phyloP scores from a whole-genome alignment of 2,113 vertebrate genomes.

The Bungarus multicinctus region DNA sequence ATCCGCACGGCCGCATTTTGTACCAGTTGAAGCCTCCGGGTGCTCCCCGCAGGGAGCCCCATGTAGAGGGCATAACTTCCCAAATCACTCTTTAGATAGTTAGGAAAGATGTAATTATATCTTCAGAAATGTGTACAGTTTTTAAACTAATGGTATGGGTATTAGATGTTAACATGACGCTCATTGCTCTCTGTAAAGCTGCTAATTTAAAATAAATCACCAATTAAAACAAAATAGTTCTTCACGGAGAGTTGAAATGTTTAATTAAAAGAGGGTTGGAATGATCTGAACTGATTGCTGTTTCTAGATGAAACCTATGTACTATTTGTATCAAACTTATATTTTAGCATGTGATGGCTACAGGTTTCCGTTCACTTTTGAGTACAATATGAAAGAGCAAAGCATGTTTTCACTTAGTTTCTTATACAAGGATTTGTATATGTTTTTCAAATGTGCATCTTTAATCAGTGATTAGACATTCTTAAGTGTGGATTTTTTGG shows the following conservation, averaged over 20 bases:
- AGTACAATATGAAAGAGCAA: not conserved
- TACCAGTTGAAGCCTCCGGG: no score
- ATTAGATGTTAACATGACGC: not conserved
- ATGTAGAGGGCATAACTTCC: no score
- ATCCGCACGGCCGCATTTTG: no score
- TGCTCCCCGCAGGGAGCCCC: no score
- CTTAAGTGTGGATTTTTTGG: not conserved
- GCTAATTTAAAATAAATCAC: not conserved
- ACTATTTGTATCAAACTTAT: not conserved
- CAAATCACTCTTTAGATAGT: slow-evolving; percentile 1
- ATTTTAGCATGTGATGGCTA: not conserved
- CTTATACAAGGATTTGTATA: not conserved
- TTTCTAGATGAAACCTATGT: not conserved
- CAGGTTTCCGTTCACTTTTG: not conserved
- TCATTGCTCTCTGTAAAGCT: not conserved
- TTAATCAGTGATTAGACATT: not conserved
- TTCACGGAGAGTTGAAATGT: not conserved
- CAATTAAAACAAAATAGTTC: not conserved
- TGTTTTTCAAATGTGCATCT: not conserved
- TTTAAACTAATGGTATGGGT: not conserved
- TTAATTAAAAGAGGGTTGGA: not conserved
- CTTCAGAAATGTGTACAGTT: not conserved
- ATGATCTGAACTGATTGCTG: not conserved
- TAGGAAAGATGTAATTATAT: slow-evolving; percentile 9
- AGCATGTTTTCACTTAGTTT: not conserved